Percentiles rank a stretch among this genome's conserved stretches.
Conservation (phyloP, 2,888 invertebrate genomes). For the Polietes domitor region DNA sequence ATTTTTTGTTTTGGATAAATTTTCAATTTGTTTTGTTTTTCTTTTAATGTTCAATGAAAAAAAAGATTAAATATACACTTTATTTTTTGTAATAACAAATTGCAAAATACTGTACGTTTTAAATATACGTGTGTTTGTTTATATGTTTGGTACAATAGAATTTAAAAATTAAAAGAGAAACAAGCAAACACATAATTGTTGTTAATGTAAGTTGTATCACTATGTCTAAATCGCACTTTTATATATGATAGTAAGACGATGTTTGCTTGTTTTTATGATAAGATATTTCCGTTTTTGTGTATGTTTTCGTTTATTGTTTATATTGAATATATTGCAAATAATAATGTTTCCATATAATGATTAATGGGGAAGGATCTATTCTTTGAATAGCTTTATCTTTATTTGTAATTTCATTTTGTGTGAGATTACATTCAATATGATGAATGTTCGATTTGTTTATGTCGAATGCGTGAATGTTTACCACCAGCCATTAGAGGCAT, state of each 20-base stretch:
- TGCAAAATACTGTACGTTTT: constrained; percentile 44
- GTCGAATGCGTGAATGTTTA: constrained; percentile 56
- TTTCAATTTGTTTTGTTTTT: neutral
- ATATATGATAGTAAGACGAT: neutral
- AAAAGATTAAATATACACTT: constrained; percentile 39
- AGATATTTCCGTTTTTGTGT: constrained; percentile 27
- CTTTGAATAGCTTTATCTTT: constrained; percentile 51
- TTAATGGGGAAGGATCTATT: constrained; percentile 51
- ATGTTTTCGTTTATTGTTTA: constrained; percentile 36
- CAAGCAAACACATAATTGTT: neutral
- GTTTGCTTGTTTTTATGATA: constrained; percentile 4
- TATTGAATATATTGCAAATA: constrained; percentile 57
- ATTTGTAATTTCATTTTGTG: constrained; percentile 31
- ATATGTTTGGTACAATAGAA: constrained; percentile 2
- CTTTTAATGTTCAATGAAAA: constrained; percentile 32
- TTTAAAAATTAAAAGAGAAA: constrained; percentile 19
- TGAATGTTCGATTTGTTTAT: constrained; percentile 49
- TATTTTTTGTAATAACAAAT: constrained; percentile 35
- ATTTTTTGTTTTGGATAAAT: constrained; percentile 16
- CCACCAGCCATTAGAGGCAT: constrained; percentile 71
- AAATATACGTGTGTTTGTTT: constrained; percentile 10
- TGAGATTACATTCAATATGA: constrained; percentile 35
- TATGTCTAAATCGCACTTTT: neutral
- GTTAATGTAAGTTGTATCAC: constrained; percentile 11
- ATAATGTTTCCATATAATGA: constrained; percentile 46